phyloP scores from a whole-genome alignment of 2,888 invertebrate species.

The Nephrocerus scutellatus region DNA sequence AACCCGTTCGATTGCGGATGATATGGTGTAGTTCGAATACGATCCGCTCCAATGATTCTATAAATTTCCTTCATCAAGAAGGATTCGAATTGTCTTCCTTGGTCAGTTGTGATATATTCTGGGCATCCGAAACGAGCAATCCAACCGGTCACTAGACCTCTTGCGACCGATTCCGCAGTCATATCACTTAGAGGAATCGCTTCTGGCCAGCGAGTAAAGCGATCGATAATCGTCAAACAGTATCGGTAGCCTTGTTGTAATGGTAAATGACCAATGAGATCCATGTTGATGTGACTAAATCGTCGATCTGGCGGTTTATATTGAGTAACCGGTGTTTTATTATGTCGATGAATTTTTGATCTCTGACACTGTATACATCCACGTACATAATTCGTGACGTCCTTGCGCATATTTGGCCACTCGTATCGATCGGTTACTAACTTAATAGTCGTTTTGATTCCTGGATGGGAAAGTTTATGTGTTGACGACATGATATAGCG shows the following conservation, averaged over 20 bases:
- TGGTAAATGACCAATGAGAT: conserved; percentile 10
- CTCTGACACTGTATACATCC: conserved; percentile 4
- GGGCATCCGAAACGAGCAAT: conserved; percentile 13
- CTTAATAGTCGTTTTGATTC: not conserved
- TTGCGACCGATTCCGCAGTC: conserved; percentile 8
- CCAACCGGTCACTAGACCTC: conserved; percentile 1
- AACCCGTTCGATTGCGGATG: conserved; percentile 16
- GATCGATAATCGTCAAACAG: conserved; percentile 7
- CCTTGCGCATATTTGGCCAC: conserved; percentile 7
- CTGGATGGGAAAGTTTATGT: conserved; percentile 10
- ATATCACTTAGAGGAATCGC: conserved; percentile 12
- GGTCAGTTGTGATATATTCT: conserved; percentile 5
- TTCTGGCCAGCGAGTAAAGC: conserved; percentile 11
- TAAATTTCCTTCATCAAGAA: conserved; percentile 9
- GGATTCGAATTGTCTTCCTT: conserved; percentile 12
- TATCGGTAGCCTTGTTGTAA: conserved; percentile 3
- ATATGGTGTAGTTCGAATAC: conserved; percentile 10
- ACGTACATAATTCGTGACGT: not conserved
- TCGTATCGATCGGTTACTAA: conserved; percentile 1
- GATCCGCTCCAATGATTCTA: conserved; percentile 1
- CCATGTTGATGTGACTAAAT: conserved; percentile 11
- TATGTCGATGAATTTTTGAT: too few species aligned
- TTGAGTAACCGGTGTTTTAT: too few species aligned
- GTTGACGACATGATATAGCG: not conserved
- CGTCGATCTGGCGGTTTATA: too few species aligned